A percentile compares a stretch with the other conserved stretches of the same genome.
Conservation (phyloP, 1,140 invertebrate genomes). For the Macrocentrus cingulum region DNA sequence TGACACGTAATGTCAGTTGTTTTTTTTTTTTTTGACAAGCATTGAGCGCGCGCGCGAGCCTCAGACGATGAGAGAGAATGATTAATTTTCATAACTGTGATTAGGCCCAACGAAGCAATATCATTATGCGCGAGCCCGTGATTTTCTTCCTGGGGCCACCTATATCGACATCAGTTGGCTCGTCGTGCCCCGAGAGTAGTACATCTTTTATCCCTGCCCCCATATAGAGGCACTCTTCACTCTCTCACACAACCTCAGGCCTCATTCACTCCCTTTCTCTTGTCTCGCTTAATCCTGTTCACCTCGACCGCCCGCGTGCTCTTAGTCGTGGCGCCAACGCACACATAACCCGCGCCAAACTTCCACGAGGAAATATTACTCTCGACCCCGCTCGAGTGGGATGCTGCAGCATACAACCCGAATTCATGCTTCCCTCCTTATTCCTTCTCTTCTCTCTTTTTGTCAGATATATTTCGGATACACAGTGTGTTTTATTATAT, state of each 20-base stretch:
- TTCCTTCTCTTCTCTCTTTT: too few relatives aligned
- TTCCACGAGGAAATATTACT: conserved; percentile 28
- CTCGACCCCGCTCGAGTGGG: conserved; percentile 1
- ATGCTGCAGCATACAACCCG: conserved; percentile 4
- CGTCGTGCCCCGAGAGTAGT: conserved; percentile 17
- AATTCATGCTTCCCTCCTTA: too few relatives aligned
- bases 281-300: conserved; percentile 31
- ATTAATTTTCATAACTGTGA: conserved; percentile 55
- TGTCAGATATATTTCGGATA: too few relatives aligned
- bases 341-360: conserved; percentile 30
- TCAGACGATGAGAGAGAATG: conserved; percentile 41
- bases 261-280: conserved; percentile 16
- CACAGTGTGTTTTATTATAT: too few relatives aligned
- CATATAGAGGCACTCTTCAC: background rate
- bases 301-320: conserved; percentile 42
- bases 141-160: conserved; percentile 41
- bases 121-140: conserved; percentile 40
- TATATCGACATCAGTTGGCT: conserved; percentile 41
- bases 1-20: too few relatives aligned
- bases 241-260: conserved; percentile 8
- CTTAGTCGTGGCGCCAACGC: conserved; percentile 38
- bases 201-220: conserved; percentile 22
- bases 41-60: conserved; percentile 20
- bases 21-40: too few relatives aligned
- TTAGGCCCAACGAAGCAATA: conserved; percentile 48